A percentile compares a stretch with the other conserved stretches of the same genome.
phyloP scores from a whole-genome alignment of 2,113 vertebrate species.

The Phoenicopterus ruber region DNA sequence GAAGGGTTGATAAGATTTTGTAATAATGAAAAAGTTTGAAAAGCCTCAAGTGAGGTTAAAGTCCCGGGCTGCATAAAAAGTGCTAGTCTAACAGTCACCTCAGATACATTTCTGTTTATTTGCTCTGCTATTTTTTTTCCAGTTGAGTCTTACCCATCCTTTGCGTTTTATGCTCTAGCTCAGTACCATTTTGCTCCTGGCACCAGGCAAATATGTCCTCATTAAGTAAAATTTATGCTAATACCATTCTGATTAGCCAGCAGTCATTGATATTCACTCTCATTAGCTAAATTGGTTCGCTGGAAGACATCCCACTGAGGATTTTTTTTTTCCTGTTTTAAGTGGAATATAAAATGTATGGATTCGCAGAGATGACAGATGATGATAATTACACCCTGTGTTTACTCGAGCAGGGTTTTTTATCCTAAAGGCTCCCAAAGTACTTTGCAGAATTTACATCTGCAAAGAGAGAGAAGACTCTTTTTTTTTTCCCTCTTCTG shows the following conservation, averaged over 20 bases:
- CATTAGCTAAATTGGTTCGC: slow-evolving; percentile 48
- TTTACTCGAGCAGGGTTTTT: not conserved
- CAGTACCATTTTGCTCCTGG: slow-evolving; percentile 4
- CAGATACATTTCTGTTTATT: not conserved
- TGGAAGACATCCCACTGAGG: slow-evolving; percentile 32
- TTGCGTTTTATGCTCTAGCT: not conserved
- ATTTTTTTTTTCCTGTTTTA: not conserved
- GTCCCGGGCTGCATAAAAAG: not conserved
- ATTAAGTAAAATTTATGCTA: slow-evolving; percentile 60
- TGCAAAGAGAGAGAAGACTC: not conserved
- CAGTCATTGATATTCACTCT: slow-evolving; percentile 59
- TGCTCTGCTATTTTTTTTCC: not conserved
- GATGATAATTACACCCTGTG: slow-evolving; percentile 56
- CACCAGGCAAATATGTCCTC: slow-evolving; percentile 24
- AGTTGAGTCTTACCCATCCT: not conserved
- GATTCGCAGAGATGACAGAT: slow-evolving; percentile 31
- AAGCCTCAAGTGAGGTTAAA: slow-evolving; percentile 4
- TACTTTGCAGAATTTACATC: slow-evolving; percentile 23
- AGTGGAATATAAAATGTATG: slow-evolving; percentile 55
- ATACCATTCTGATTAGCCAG: slow-evolving; percentile 54
- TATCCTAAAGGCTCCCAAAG: slow-evolving; percentile 7
- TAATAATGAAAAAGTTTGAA: slow-evolving; percentile 11
- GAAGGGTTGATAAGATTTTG: slow-evolving; percentile 20
- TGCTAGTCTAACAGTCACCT: not conserved
- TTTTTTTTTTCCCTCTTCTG: not conserved